These are phyloP conservation scores for Acanthosepion lycidas DNA, from an alignment of 2,888 invertebrate genomes.

Conservation along the genomic window DNA sequence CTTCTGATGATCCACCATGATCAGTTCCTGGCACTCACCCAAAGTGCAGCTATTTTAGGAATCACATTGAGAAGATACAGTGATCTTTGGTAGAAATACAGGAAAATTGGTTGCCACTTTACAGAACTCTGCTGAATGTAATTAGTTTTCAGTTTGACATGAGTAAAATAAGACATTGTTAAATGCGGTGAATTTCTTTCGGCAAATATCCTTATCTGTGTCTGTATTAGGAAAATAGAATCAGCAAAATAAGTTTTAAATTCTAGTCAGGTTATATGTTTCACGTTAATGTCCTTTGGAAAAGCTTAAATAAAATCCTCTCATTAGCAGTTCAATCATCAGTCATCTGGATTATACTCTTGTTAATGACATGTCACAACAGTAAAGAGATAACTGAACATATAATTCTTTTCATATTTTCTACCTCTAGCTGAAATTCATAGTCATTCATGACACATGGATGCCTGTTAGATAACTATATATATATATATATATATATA, in stretches of 20 bases:
- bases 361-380: too few species aligned
- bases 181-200: neutral
- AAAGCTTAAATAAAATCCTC: too few species aligned
- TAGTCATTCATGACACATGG: too few species aligned
- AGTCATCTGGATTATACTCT: too few species aligned
- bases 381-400: too few species aligned
- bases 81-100: neutral
- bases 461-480: too few species aligned
- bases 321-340: too few species aligned
- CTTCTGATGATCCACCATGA: neutral
- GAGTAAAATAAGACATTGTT: neutral
- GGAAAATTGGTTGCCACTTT: neutral
- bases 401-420: too few species aligned
- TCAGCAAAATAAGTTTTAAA: neutral
- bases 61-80: neutral
- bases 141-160: neutral
- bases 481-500: too few species aligned
- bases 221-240: neutral
- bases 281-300: too few species aligned
- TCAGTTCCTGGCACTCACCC: neutral
- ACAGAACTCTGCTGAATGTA: neutral
- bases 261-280: too few species aligned
- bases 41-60: neutral
- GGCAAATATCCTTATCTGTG: neutral
- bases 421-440: too few species aligned